Percentiles rank a stretch among this genome's conserved stretches.
Evolutionary conservation across 2,797 vertebrate genomes (phyloP).

Genomic region (Falco peregrinus): DNA sequence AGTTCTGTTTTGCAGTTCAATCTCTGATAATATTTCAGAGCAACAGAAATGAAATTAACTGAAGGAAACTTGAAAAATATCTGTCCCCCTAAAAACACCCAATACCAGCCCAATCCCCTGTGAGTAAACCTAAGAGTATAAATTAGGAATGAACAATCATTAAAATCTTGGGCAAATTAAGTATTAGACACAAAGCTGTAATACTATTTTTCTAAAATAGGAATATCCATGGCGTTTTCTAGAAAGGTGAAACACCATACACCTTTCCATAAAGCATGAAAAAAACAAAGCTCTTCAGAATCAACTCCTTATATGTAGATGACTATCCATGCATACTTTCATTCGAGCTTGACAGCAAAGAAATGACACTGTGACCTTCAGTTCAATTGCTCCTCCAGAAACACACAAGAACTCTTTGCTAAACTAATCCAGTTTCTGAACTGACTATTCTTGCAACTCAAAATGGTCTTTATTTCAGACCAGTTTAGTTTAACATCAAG

Average conservation of each 20-base stretch:
- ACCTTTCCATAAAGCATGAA: neutral
- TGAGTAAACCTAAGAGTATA: neutral
- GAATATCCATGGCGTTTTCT: neutral
- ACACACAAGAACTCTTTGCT: neutral
- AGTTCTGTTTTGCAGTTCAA: neutral
- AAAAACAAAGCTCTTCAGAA: neutral
- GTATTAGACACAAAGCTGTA: neutral
- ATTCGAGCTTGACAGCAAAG: neutral
- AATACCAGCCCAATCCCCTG: neutral
- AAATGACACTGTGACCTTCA: neutral
- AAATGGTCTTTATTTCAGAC: neutral
- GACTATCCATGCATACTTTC: neutral
- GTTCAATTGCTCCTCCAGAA: neutral
- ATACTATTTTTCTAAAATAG: neutral
- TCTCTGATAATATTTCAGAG: neutral
- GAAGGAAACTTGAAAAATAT: neutral
- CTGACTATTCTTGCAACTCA: neutral
- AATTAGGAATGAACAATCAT: neutral
- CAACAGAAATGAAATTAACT: neutral
- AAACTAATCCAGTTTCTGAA: neutral
- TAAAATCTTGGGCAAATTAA: neutral
- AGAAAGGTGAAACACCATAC: neutral
- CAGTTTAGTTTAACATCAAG: neutral
- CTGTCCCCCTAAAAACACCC: neutral
- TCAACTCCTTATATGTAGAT: neutral